Conservation (phyloP, 1,140 invertebrate species). For the Nephotettix cincticeps region DNA sequence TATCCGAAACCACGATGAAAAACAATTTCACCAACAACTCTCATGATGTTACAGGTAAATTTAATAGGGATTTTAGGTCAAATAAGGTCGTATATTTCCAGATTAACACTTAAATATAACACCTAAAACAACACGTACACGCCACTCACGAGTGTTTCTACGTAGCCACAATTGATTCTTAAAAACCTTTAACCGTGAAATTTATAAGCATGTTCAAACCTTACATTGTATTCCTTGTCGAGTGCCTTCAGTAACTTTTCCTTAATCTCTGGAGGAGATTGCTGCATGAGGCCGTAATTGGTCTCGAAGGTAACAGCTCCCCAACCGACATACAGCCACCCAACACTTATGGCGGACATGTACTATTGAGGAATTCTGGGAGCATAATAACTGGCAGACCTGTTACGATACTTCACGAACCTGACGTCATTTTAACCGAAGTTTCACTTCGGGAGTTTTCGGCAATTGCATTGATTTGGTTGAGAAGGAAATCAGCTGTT, state of each 20-base stretch:
- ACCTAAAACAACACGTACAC: slow-evolving; percentile 34
- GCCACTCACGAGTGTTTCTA: slow-evolving; percentile 40
- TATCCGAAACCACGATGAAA: neutral
- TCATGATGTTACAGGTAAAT: slow-evolving; percentile 17
- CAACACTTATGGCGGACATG: slow-evolving; percentile 50
- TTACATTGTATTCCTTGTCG: slow-evolving; percentile 64
- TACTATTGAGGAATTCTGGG: slow-evolving; percentile 47
- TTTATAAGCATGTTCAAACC: slow-evolving; percentile 40
- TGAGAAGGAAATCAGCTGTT: slow-evolving; percentile 6
- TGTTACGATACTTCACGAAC: slow-evolving; percentile 36
- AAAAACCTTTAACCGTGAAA: slow-evolving; percentile 25
- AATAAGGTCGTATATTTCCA: slow-evolving; percentile 14
- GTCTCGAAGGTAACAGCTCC: slow-evolving; percentile 47
- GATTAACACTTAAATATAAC: neutral
- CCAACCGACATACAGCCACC: slow-evolving; percentile 47
- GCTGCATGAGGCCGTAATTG: slow-evolving; percentile 54
- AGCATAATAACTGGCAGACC: slow-evolving; percentile 43
- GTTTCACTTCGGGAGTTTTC: slow-evolving; percentile 33
- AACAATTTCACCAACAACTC: neutral
- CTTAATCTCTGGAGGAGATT: slow-evolving; percentile 59
- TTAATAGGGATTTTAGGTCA: slow-evolving; percentile 21
- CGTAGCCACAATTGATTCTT: slow-evolving; percentile 30
- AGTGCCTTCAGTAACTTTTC: slow-evolving; percentile 60
- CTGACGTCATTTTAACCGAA: slow-evolving; percentile 36
- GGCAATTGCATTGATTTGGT: slow-evolving; percentile 25